Evolutionary conservation across 2,797 vertebrate genomes (phyloP), one percentile per base, ranked within the genome.

Genomic region (Apogon talboti): DNA sequence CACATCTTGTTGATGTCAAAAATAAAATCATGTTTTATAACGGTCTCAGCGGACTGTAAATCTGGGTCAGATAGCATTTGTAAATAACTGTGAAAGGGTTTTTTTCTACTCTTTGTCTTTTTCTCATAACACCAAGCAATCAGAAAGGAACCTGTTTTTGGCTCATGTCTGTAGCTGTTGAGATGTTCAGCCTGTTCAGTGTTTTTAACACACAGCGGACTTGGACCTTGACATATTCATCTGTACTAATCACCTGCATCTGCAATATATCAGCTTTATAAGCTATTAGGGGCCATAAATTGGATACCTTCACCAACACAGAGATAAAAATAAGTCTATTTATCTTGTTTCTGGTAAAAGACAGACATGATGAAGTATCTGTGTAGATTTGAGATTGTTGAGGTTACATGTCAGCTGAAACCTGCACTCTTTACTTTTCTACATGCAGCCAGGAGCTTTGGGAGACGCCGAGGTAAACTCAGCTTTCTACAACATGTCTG

Each of bases 371-470:
- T 56, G 30, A 40, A 21, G 33, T 28, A 9, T 37, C 19, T 44
- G 14, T 58, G 28, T 35, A 51, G 33, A 49, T 49, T 54, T 11
- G 52, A 33, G 11, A 72, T 19, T 52, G 15, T 24, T 18, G 9
- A 52, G 13, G 21, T 76, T 48, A 42, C 37, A 37, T 57, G 18
- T 52, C 24, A 58, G 66, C 84, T 91, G 69, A 92, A 91, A 84
- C 73, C 41, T 86, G 71, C 71, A 46, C 73, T 76, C 90, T 98
- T 89, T 96, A 90, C 94, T 96, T 94, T 95, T 95, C 95, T 92
- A 94, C 97, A 98, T 94, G 97, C 98, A 99, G 97, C 98, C 64
- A 96, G 97, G 95, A 97, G 96, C 95, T 99, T 95, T 96, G 96
- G 97, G 92, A 95, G 97, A 96, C 97, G 97, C 93, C 95, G 98